Conservation (phyloP, 2,113 vertebrate genomes). For the Ammospiza caudacuta region DNA sequence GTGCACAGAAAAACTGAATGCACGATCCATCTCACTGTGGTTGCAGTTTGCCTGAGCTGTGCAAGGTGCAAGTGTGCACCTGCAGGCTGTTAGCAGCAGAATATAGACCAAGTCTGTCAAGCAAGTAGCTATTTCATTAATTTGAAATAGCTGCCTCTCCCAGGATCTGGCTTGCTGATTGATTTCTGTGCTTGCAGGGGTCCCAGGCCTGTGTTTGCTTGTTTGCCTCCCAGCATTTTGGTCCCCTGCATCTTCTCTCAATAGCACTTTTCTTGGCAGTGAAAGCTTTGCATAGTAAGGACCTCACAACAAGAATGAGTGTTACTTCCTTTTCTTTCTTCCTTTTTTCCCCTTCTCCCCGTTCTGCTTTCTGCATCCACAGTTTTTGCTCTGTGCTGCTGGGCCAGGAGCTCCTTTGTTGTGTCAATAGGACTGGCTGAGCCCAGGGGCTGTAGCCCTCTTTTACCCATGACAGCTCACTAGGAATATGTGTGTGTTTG, state of each 20-base stretch:
- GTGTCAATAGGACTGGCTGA: background rate
- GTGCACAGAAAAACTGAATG: background rate
- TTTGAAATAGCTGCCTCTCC: background rate
- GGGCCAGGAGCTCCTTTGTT: slow-evolving; percentile 38
- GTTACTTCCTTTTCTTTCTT: slow-evolving; percentile 45
- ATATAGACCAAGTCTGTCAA: background rate
- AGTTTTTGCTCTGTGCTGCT: slow-evolving; percentile 3
- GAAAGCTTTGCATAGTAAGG: slow-evolving; percentile 28
- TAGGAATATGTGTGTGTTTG: background rate
- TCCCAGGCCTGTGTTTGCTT: background rate
- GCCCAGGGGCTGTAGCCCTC: background rate
- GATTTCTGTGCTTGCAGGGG: background rate
- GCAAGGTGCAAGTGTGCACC: background rate
- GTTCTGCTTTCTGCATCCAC: background rate
- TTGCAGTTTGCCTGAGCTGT: accelerated
- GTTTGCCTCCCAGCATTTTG: background rate
- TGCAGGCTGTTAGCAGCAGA: background rate
- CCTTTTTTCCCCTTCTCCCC: background rate
- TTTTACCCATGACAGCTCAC: background rate
- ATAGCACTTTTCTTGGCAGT: slow-evolving; percentile 31
- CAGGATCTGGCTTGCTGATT: background rate
- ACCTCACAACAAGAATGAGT: background rate
- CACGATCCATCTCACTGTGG: accelerated
- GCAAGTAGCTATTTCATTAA: background rate
- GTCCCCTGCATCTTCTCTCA: slow-evolving; percentile 29